A percentile compares a stretch with the other conserved stretches of the same genome.
phyloP scores from a whole-genome alignment of 2,888 invertebrate species.

The Brenthis ino region DNA sequence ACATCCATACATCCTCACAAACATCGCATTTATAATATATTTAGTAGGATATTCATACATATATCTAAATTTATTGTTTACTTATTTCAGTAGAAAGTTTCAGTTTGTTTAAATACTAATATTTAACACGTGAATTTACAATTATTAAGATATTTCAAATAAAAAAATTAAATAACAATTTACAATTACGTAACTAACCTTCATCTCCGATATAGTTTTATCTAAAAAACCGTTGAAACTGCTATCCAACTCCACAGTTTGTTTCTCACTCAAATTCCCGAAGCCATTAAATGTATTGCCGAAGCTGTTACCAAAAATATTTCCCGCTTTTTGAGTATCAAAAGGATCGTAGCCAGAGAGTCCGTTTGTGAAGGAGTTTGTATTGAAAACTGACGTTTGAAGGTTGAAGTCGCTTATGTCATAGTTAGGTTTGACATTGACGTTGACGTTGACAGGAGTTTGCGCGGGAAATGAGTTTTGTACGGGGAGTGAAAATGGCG shows the following conservation, averaged over 20 bases:
- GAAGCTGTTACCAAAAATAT: slow-evolving; percentile 68
- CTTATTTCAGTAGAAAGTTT: too few species aligned
- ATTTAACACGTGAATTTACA: too few species aligned
- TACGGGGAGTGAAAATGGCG: slow-evolving; percentile 85
- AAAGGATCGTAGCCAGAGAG: slow-evolving; percentile 87
- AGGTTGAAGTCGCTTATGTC: slow-evolving; percentile 75
- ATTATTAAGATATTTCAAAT: neutral
- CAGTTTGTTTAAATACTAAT: too few species aligned
- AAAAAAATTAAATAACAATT: too few species aligned
- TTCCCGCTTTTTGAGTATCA: slow-evolving; percentile 87
- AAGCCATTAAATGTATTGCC: slow-evolving; percentile 73
- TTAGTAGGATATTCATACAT: too few species aligned
- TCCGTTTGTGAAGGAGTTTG: slow-evolving; percentile 69
- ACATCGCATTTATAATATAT: too few species aligned
- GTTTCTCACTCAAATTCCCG: slow-evolving; percentile 75
- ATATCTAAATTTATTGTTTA: too few species aligned
- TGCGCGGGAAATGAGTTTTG: slow-evolving; percentile 43
- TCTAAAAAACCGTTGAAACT: slow-evolving; percentile 91
- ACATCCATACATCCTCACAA: too few species aligned
- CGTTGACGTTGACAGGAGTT: slow-evolving; percentile 34
- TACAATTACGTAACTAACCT: slow-evolving; percentile 78
- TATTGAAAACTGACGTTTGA: slow-evolving; percentile 73
- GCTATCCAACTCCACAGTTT: slow-evolving; percentile 72
- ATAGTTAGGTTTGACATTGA: slow-evolving; percentile 66
- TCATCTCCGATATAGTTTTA: slow-evolving; percentile 92